Conservation (phyloP, 2,113 vertebrate genomes). For the Ceyx cyanopectus region DNA sequence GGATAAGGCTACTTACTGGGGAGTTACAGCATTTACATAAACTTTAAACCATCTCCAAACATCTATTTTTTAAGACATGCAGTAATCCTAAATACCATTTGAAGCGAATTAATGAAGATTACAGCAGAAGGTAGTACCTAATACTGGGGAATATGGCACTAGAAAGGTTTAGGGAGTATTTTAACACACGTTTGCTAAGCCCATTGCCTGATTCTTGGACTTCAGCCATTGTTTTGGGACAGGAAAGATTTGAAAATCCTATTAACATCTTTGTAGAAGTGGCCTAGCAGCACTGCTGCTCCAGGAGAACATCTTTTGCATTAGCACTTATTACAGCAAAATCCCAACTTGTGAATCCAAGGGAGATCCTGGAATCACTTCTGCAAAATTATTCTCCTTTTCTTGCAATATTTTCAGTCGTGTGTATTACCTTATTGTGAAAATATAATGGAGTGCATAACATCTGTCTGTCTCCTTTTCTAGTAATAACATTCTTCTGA, state of each 20-base stretch:
- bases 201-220: not conserved
- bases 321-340: constrained; percentile 67
- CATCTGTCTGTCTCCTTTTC: constrained; percentile 1
- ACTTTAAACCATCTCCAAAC: not conserved
- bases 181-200: not conserved
- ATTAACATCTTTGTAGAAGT: constrained; percentile 25
- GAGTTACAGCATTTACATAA: not conserved
- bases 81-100: not conserved
- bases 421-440: constrained; percentile 45
- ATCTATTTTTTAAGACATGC: not conserved
- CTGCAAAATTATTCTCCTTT: constrained; percentile 33
- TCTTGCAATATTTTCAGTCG: not conserved
- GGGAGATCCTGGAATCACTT: constrained; percentile 41
- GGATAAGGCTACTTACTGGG: not conserved
- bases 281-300: not conserved
- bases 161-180: not conserved
- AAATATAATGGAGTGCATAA: constrained; percentile 64
- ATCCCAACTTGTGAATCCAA: constrained; percentile 61
- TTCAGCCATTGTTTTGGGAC: constrained; percentile 33
- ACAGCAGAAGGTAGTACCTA: not conserved
- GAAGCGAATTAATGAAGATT: constrained; percentile 38
- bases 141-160: not conserved
- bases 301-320: constrained; percentile 9
- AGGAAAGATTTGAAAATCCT: constrained; percentile 36
- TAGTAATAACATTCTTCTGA: not conserved